phyloP scores from a whole-genome alignment of 2,113 vertebrate species.

The Anoplopoma fimbria region DNA sequence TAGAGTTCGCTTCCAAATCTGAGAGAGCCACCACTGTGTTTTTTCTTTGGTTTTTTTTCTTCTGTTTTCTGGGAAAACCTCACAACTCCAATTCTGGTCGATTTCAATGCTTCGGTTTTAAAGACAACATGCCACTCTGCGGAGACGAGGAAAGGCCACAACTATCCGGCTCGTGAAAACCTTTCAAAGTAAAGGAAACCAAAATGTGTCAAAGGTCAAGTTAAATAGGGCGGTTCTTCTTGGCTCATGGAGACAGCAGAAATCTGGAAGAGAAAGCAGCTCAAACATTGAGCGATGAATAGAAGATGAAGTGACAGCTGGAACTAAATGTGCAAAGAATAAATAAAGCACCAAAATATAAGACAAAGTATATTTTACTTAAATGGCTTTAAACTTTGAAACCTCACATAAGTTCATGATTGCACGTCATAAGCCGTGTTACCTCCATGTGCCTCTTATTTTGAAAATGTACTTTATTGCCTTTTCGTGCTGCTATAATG shows the following conservation, averaged over 20 bases:
- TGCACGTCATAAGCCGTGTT: too few species aligned
- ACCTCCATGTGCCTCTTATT: background rate
- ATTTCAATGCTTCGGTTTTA: slow-evolving; percentile 1
- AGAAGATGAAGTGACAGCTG: slow-evolving; percentile 57
- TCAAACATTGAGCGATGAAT: slow-evolving; percentile 35
- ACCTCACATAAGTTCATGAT: too few species aligned
- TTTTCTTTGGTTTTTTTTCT: too few species aligned
- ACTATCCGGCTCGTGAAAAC: slow-evolving; percentile 27
- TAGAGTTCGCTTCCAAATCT: slow-evolving; percentile 53
- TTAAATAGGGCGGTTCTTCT: background rate
- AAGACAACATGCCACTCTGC: slow-evolving; percentile 20
- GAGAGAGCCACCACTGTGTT: too few species aligned
- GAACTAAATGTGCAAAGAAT: slow-evolving; percentile 18
- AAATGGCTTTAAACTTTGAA: too few species aligned
- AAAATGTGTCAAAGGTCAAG: slow-evolving; percentile 22
- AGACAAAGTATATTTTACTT: background rate
- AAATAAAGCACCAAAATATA: slow-evolving; percentile 18
- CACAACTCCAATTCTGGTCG: slow-evolving; percentile 23
- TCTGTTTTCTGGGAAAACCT: slow-evolving; percentile 38
- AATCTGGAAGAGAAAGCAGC: slow-evolving; percentile 21
- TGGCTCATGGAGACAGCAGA: slow-evolving; percentile 7
- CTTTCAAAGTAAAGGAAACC: slow-evolving; percentile 30
- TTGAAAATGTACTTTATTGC: background rate
- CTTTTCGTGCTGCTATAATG: too few species aligned
- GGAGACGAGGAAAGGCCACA: slow-evolving; percentile 43